Evolutionary conservation across 2,797 vertebrate species (phyloP).

Genomic region (Xenops minutus): DNA sequence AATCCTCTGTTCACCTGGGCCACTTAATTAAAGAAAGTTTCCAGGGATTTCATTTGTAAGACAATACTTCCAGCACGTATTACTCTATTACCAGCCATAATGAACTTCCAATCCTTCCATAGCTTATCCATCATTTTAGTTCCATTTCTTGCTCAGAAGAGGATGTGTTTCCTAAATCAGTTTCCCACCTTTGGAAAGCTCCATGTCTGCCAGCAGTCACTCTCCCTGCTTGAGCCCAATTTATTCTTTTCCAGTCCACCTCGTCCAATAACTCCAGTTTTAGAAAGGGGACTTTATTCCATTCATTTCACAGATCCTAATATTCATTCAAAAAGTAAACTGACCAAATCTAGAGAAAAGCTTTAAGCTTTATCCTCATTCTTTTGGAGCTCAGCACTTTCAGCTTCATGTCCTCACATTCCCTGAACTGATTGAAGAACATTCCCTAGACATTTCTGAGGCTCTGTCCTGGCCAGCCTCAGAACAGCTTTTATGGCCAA

Average conservation of each 20-base stretch:
- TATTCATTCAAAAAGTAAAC: slow-evolving; percentile 32
- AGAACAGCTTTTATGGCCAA: slow-evolving; percentile 8
- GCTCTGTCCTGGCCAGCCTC: slow-evolving; percentile 31
- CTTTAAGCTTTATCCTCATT: slow-evolving; percentile 50
- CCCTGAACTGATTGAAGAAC: slow-evolving; percentile 50
- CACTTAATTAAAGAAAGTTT: neutral
- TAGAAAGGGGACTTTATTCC: slow-evolving; percentile 2
- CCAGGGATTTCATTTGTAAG: slow-evolving; percentile 17
- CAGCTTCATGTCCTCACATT: slow-evolving; percentile 59
- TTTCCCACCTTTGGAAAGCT: neutral
- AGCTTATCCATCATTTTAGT: neutral
- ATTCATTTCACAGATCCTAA: slow-evolving; percentile 17
- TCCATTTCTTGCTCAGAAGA: neutral
- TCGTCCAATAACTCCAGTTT: slow-evolving; percentile 1
- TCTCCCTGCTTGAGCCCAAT: neutral
- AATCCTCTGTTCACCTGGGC: neutral
- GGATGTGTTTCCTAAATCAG: neutral
- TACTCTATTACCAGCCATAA: neutral
- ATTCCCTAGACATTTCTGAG: slow-evolving; percentile 43
- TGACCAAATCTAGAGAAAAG: slow-evolving; percentile 57
- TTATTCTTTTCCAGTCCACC: neutral
- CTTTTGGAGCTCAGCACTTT: slow-evolving; percentile 60
- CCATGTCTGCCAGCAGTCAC: neutral
- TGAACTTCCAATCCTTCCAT: slow-evolving; percentile 13
- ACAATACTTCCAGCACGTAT: slow-evolving; percentile 6